phyloP scores from a whole-genome alignment of 2,888 invertebrate species.

The Litoditis marina region DNA sequence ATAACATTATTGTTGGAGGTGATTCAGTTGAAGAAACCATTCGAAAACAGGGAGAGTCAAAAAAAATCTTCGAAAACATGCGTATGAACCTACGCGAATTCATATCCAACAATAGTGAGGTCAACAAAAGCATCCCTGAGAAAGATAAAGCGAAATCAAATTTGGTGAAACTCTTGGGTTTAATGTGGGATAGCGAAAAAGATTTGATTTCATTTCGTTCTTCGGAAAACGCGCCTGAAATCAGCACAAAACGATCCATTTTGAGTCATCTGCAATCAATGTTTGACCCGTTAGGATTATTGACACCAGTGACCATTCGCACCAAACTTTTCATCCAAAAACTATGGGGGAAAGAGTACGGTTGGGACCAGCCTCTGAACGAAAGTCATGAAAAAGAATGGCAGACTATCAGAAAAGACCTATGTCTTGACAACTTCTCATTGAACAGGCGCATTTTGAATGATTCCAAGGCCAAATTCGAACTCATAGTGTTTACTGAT shows the following conservation, averaged over 20 bases:
- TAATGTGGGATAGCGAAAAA: neutral
- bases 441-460: neutral
- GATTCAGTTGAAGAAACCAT: neutral
- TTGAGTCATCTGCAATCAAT: neutral
- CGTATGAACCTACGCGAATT: neutral
- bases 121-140: neutral
- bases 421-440: neutral
- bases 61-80: neutral
- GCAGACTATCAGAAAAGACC: constrained; percentile 5
- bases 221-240: neutral
- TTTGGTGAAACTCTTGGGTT: neutral
- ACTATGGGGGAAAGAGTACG: neutral
- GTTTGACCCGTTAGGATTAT: neutral
- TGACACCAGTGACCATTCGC: neutral
- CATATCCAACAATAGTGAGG: neutral
- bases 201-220: neutral
- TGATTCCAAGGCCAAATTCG: neutral
- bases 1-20: neutral
- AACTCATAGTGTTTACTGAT: neutral
- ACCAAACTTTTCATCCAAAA: neutral
- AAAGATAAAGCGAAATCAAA: neutral
- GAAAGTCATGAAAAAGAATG: neutral
- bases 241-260: neutral
- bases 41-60: neutral
- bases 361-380: neutral